A percentile compares a stretch with the other conserved stretches of the same genome.
phyloP scores from a whole-genome alignment of 2,888 invertebrate genomes.

The Trachelus tabidus region DNA sequence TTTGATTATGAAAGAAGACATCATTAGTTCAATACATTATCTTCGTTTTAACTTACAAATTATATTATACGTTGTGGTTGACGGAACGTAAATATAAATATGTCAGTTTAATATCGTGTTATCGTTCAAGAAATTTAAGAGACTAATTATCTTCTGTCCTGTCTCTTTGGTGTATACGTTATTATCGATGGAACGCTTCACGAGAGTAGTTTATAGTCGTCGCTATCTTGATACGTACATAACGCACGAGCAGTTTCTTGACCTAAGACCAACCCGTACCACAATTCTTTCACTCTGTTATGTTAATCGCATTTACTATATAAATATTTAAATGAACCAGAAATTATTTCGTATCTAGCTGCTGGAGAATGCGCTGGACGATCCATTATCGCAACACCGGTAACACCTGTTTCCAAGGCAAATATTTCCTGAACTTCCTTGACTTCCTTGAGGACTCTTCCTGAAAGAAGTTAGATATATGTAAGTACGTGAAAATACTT shows the following conservation, averaged over 20 bases:
- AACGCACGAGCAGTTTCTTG: slow-evolving; percentile 16
- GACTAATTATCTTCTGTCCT: not conserved
- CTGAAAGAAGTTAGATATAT: not conserved
- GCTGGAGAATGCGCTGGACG: not conserved
- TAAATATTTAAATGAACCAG: slow-evolving; percentile 20
- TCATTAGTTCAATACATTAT: not conserved
- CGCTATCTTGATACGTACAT: not conserved
- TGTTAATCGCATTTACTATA: slow-evolving; percentile 20
- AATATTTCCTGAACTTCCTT: not conserved
- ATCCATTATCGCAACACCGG: not conserved
- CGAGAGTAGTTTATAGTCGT: not conserved
- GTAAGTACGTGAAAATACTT: not conserved
- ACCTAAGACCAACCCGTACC: slow-evolving; percentile 18
- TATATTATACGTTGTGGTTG: not conserved
- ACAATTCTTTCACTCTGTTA: slow-evolving; percentile 18
- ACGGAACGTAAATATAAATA: not conserved
- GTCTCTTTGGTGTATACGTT: not conserved
- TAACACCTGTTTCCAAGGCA: not conserved
- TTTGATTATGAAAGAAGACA: not conserved
- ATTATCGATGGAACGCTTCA: not conserved
- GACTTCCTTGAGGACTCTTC: not conserved
- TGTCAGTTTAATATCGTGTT: not conserved
- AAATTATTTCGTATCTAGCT: slow-evolving; percentile 6
- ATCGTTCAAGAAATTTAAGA: not conserved
- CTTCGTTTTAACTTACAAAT: not conserved